Conservation (phyloP, 1,140 invertebrate species). For the Drosophila ananassae region DNA sequence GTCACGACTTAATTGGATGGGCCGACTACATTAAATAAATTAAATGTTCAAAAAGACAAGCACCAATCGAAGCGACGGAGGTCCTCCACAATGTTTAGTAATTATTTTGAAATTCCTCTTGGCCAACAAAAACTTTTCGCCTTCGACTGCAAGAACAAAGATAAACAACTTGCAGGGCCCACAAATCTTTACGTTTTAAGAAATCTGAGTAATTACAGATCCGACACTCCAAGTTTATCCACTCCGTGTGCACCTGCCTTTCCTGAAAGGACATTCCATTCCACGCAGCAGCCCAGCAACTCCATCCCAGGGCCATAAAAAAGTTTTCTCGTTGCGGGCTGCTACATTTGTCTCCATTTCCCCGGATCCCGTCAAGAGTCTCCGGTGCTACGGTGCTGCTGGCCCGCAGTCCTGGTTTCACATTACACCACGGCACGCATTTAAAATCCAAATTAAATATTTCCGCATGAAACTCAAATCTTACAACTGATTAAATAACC, state of each 20-base stretch:
- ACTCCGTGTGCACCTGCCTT: conserved; percentile 55
- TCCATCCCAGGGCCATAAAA: conserved; percentile 50
- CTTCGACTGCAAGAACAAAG: conserved; percentile 13
- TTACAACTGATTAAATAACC: conserved; percentile 82
- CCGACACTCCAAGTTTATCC: conserved; percentile 59
- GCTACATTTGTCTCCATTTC: conserved; percentile 69
- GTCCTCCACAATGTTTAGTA: not conserved
- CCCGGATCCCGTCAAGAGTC: conserved; percentile 56
- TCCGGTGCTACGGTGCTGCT: conserved; percentile 31
- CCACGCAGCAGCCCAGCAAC: not conserved
- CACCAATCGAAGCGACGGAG: not conserved
- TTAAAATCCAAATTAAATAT: conserved; percentile 83
- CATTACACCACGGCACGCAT: conserved; percentile 73
- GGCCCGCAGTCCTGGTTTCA: conserved; percentile 39
- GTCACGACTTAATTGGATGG: conserved; percentile 7
- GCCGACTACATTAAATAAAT: conserved; percentile 9
- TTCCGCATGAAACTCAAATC: conserved; percentile 81
- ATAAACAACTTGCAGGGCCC: conserved; percentile 21
- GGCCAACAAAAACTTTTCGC: conserved; percentile 4
- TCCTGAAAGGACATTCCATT: conserved; percentile 30
- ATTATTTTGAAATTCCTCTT: conserved; percentile 3
- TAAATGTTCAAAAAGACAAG: conserved; percentile 1
- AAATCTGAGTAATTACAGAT: conserved; percentile 63
- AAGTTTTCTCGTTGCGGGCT: conserved; percentile 28
- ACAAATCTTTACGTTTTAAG: conserved; percentile 31